Evolutionary conservation across 2,797 vertebrate genomes (phyloP), one percentile per base, ranked within the genome.

Genomic region (Tympanoctomys barrerae): DNA sequence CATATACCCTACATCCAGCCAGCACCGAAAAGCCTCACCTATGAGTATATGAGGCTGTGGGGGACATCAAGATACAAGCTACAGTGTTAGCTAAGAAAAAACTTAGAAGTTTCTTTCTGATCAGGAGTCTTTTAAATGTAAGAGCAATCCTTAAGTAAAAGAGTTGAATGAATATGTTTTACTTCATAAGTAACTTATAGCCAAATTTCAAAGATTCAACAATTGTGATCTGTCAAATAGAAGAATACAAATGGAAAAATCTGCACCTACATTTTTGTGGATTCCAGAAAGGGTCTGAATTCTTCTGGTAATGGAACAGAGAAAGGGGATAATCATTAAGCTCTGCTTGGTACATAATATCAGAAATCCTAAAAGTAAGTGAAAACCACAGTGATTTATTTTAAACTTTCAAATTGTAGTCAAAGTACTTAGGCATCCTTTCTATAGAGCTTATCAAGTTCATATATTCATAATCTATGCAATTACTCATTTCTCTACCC

Each of bases 11-110:
- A 59, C 1, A 59, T 59, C 19, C 18, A 59, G 19, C 57, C 57
- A 19, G 57, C 57, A 19, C 57, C 19, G 19, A 21, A 59, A 62
- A 26, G 61, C 19, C 24, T 22, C 24, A 62, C 9, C 57, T 59
- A 62, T 62, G 61, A 62, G 61, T 62, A 28, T 28, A 28, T 62
- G 61, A 62, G 9, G 24, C 61, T 62, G 8, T 62, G 28, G 64
- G 28, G 64, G 64, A 66, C 31, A 66, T 33, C 12, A 14, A 33
- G 64, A 66, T 14, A 66, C 64, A 66, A 33, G 31, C 13, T 11
- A 39, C 31, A 92, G 33, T 64, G 90, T 92, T 84, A 84, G 28
- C 81, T 89, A 68, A 93, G 83, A 94, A 84, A 96, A 75, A 75
- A 64, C 10, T 64, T 66, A 91, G 26, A 64, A 28, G 62, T 64